A percentile compares a stretch with the other conserved stretches of the same genome.
Conservation (phyloP, 2,113 vertebrate genomes). For the Garra rufa region DNA sequence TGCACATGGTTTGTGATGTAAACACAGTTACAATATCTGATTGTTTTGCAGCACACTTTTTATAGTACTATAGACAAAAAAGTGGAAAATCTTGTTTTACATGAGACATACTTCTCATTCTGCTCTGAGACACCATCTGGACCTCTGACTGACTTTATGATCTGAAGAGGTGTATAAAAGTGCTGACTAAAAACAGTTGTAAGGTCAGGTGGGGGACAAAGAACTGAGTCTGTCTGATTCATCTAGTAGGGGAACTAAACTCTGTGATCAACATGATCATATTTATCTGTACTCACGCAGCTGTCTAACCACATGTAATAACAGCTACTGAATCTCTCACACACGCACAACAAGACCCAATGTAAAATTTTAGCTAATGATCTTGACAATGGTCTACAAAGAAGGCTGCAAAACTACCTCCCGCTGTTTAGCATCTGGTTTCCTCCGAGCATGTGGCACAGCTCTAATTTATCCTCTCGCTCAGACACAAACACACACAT, state of each 20-base stretch:
- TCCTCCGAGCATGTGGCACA: conserved; percentile 27
- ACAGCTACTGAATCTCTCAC: background rate
- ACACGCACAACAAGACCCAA: background rate
- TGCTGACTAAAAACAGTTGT: background rate
- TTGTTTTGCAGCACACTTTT: background rate
- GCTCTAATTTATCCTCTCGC: conserved; percentile 41
- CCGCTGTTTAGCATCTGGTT: conserved; percentile 52
- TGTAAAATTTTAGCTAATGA: conserved; percentile 24
- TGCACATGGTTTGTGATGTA: background rate
- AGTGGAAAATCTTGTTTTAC: background rate
- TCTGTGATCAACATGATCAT: background rate
- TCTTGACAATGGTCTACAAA: background rate
- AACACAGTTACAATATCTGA: background rate
- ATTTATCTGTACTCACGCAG: background rate
- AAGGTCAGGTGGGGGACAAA: background rate
- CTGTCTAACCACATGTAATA: conserved; percentile 15
- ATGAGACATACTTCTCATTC: background rate
- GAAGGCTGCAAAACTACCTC: conserved; percentile 8
- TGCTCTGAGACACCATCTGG: background rate
- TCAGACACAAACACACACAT: conserved; percentile 2
- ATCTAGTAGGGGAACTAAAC: background rate
- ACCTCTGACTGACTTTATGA: background rate
- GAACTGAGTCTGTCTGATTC: background rate
- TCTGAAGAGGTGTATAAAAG: background rate
- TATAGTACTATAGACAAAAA: background rate